Conservation (phyloP, 2,888 invertebrate genomes). For the Tolmerus cingulatus region DNA sequence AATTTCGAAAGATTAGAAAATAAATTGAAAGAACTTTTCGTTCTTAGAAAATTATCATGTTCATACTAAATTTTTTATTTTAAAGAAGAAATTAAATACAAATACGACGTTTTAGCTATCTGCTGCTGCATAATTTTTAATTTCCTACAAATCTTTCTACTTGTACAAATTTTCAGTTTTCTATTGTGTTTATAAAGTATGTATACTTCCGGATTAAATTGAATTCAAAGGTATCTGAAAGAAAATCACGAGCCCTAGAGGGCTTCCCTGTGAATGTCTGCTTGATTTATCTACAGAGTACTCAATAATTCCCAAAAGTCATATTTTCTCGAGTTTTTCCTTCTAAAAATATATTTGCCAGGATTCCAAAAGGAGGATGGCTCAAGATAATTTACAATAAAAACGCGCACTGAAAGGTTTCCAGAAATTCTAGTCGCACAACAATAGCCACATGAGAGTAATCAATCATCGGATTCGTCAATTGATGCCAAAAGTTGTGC, state of each 20-base stretch:
- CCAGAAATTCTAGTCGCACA: not conserved
- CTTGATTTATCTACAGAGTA: conserved; percentile 12
- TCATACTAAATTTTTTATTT: too few relatives aligned
- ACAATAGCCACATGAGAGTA: conserved; percentile 48
- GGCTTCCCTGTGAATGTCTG: not conserved
- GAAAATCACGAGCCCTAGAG: conserved; percentile 1
- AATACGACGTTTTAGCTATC: not conserved
- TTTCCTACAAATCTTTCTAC: not conserved
- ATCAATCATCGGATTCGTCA: conserved; percentile 48
- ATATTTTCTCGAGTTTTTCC: conserved; percentile 19
- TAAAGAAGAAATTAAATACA: not conserved
- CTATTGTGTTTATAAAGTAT: not conserved
- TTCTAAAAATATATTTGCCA: not conserved
- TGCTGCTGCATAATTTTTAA: not conserved
- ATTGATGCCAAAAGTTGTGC: conserved; percentile 46
- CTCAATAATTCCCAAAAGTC: conserved; percentile 41
- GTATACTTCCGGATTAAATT: conserved; percentile 12
- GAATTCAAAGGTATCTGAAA: not conserved
- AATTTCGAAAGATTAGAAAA: too few relatives aligned
- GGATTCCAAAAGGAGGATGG: not conserved
- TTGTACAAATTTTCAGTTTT: not conserved
- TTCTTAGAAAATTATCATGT: too few relatives aligned
- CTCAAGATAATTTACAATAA: conserved; percentile 38
- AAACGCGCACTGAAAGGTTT: conserved; percentile 13
- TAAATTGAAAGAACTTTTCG: too few relatives aligned